phyloP scores from a whole-genome alignment of 1,140 invertebrate species.

The Drosophila nigrodunni region DNA sequence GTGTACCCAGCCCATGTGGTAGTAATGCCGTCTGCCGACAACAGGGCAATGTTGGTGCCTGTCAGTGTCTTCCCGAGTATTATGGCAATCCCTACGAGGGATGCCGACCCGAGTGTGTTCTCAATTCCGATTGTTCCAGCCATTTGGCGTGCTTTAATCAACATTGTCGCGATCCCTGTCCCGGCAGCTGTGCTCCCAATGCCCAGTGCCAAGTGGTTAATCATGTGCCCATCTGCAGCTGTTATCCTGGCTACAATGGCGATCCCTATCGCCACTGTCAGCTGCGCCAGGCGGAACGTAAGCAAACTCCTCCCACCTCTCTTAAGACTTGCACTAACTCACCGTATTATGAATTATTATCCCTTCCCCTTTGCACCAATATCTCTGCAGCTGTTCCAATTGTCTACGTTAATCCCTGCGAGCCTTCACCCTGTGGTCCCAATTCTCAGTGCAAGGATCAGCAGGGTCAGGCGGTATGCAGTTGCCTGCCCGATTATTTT shows the following conservation, averaged over 20 bases:
- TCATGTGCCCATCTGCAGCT: slow-evolving; percentile 92
- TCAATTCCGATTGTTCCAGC: slow-evolving; percentile 91
- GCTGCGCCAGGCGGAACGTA: slow-evolving; percentile 85
- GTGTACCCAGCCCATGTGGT: slow-evolving; percentile 87
- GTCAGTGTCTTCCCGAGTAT: slow-evolving; percentile 86
- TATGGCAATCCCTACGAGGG: slow-evolving; percentile 88
- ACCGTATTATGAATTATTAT: slow-evolving; percentile 38
- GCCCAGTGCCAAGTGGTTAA: slow-evolving; percentile 91
- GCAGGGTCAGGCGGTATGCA: slow-evolving; percentile 88
- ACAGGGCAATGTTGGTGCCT: slow-evolving; percentile 85
- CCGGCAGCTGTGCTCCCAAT: slow-evolving; percentile 91
- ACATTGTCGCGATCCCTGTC: slow-evolving; percentile 93
- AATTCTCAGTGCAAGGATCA: slow-evolving; percentile 89
- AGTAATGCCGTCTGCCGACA: slow-evolving; percentile 87
- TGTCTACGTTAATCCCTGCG: slow-evolving; percentile 86
- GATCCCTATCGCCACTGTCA: slow-evolving; percentile 87
- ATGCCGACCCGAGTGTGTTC: slow-evolving; percentile 91
- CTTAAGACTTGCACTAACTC: slow-evolving; percentile 78
- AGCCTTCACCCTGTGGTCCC: slow-evolving; percentile 90
- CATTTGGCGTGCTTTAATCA: slow-evolving; percentile 90
- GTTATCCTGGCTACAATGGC: slow-evolving; percentile 89
- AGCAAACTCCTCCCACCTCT: slow-evolving; percentile 42
- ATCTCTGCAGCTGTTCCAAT: slow-evolving; percentile 63
- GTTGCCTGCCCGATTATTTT: slow-evolving; percentile 89
- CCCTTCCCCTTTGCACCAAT: slow-evolving; percentile 33